Base-by-base conservation (phyloP, 2,888 invertebrate genomes). In the Caenorhabditis japonica region DNA sequence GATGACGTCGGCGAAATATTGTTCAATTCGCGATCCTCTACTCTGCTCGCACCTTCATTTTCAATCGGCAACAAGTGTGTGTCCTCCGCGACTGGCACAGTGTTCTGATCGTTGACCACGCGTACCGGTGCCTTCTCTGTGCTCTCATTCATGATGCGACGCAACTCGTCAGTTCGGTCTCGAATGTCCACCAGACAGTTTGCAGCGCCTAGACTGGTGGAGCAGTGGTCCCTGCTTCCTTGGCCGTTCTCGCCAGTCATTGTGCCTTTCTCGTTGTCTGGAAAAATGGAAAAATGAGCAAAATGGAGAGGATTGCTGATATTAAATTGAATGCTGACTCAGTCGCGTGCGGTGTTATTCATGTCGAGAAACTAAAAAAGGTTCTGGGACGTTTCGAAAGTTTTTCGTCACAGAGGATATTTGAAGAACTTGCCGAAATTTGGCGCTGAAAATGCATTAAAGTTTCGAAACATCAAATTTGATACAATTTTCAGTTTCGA, bases 191-290 rank as follows among this genome's bases (percentile, higher is more conserved):
- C 52, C 3, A 34, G 13, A 25, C 34, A 51, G 36, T 17, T 13
- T 36, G 33, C 46, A 13, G 25, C 17, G n/a, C n/a, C n/a, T n/a
- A n/a, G n/a, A 33, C 4, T 15, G 17, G n/a, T 41, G 21, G 36
- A 4, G 8, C 21, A 17, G 33, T 33, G 21, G 19, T 36, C 39
- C 19, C 44, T 46, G 27, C 27, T 34, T 4, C 59, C 43, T 38
- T 47, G 39, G 7, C 21, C 44, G 34, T 36, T 43, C 47, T 52
- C 56, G 3, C 49, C 44, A n/a, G 70, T 70, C 70, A 70, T 70
- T 36, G 70, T 70, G 4, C 55, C 56, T 23, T 70, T 70, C 23
- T 70, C 60, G 49, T 69, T 51, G 12, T 68, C 70, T 70, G 49
- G n/a, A 64, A 56, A 3, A n/a, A 43, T n/a, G n/a, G n/a, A n/a